Percentiles rank a stretch among this genome's conserved stretches.
Conservation (phyloP, 2,113 vertebrate species). For the Embiotoca jacksoni region DNA sequence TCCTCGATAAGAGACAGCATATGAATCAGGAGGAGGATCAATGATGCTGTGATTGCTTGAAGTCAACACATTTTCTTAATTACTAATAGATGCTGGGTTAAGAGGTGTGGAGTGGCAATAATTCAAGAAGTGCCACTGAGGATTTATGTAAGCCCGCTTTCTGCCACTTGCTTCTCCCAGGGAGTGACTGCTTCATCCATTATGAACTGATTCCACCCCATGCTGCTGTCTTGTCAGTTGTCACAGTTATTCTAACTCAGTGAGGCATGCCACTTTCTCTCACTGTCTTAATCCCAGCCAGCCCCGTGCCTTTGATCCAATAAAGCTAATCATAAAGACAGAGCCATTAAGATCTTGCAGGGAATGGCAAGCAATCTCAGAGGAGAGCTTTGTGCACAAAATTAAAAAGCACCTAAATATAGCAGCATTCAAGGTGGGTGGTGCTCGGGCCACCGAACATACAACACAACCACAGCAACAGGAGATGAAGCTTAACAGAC, state of each 20-base stretch:
- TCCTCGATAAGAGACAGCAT: background rate
- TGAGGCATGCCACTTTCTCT: slow-evolving; percentile 67
- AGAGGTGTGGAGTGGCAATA: slow-evolving; percentile 60
- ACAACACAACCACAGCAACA: slow-evolving; percentile 59
- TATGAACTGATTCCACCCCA: slow-evolving; percentile 62
- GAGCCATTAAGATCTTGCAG: slow-evolving; percentile 77
- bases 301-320: slow-evolving; percentile 69
- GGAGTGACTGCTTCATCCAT: slow-evolving; percentile 71
- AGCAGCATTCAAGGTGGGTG: slow-evolving; percentile 67
- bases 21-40: slow-evolving; percentile 1
- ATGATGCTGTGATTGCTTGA: slow-evolving; percentile 12
- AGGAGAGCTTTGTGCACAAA: slow-evolving; percentile 78
- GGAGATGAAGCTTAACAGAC: slow-evolving; percentile 62
- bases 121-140: slow-evolving; percentile 63
- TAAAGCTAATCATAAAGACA: slow-evolving; percentile 83
- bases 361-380: slow-evolving; percentile 77
- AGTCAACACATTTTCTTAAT: slow-evolving; percentile 57
- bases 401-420: slow-evolving; percentile 84
- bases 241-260: slow-evolving; percentile 77
- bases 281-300: slow-evolving; percentile 71
- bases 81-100: slow-evolving; percentile 56
- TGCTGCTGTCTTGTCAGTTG: slow-evolving; percentile 63
- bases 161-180: slow-evolving; percentile 52
- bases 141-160: slow-evolving; percentile 70
- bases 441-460: slow-evolving; percentile 21